These are phyloP conservation scores for Elephas maximus DNA, from an alignment of 2,113 vertebrate genomes.

Conservation along the genomic window DNA sequence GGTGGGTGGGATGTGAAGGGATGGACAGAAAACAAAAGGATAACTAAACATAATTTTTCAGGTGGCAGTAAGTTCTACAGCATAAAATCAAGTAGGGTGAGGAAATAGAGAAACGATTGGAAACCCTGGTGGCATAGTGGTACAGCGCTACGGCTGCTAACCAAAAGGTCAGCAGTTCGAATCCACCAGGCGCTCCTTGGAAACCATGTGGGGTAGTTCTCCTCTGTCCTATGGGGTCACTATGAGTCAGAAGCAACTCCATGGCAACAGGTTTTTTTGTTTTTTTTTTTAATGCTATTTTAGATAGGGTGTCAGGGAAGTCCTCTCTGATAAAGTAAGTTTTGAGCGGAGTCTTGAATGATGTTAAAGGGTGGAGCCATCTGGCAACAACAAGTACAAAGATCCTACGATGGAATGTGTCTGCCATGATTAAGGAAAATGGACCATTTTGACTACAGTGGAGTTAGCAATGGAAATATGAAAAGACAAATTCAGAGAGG, in stretches of 20 bases:
- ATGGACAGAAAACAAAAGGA: neutral
- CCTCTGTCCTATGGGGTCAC: no score
- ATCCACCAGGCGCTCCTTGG: no score
- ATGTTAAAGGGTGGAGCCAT: neutral
- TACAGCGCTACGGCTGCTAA: no score
- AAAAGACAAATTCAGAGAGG: neutral
- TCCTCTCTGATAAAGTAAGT: neutral
- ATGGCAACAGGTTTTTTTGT: neutral
- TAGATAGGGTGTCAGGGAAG: neutral
- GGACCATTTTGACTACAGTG: neutral
- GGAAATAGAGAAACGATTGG: neutral
- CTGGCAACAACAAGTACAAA: neutral
- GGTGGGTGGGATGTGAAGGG: accelerated
- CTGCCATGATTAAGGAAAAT: neutral
- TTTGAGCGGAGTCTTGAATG: neutral
- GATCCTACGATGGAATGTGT: neutral
- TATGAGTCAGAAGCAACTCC: no score
- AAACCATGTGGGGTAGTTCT: no score
- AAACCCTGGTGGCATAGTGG: no score
- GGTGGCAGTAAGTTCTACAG: neutral
- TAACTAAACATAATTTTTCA: neutral
- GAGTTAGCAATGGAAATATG: neutral
- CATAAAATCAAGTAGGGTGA: neutral
- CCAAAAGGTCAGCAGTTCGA: no score
- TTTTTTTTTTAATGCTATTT: neutral